phyloP scores from a whole-genome alignment of 2,113 vertebrate genomes.

The Leucosticte australis region DNA sequence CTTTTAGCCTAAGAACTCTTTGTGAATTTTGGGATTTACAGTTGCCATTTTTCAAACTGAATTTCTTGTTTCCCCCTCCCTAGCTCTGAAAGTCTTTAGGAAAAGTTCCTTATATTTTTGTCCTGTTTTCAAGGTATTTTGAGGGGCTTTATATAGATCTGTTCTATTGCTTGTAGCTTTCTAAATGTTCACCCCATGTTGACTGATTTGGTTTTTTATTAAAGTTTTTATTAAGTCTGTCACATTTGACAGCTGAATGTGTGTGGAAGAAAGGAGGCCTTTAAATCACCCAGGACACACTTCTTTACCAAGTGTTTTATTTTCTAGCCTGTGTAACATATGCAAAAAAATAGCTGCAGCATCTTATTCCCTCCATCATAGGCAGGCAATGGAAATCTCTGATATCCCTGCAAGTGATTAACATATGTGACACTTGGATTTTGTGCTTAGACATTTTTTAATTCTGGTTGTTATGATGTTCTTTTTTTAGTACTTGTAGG shows the following conservation, averaged over 20 bases:
- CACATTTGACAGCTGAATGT: not conserved
- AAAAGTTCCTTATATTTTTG: not conserved
- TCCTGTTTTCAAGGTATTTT: not conserved
- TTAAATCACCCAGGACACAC: not conserved
- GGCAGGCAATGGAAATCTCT: not conserved
- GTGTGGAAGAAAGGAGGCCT: not conserved
- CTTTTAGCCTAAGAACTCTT: not conserved
- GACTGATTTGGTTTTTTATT: not conserved
- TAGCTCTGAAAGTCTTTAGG: not conserved
- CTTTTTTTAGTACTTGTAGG: not conserved
- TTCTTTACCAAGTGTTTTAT: accelerated
- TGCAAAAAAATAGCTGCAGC: not conserved
- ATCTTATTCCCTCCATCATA: not conserved
- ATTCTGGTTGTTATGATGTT: not conserved
- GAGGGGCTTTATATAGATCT: not conserved
- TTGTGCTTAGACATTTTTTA: not conserved
- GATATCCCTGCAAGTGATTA: not conserved
- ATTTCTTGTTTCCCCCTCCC: not conserved
- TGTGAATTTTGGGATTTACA: not conserved
- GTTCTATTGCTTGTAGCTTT: not conserved
- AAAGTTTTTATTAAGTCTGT: not conserved
- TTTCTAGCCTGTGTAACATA: not conserved
- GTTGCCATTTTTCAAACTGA: not conserved
- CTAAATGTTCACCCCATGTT: accelerated
- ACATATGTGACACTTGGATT: accelerated